Conservation (phyloP, 2,888 invertebrate genomes). For the Abscondita cerata region DNA sequence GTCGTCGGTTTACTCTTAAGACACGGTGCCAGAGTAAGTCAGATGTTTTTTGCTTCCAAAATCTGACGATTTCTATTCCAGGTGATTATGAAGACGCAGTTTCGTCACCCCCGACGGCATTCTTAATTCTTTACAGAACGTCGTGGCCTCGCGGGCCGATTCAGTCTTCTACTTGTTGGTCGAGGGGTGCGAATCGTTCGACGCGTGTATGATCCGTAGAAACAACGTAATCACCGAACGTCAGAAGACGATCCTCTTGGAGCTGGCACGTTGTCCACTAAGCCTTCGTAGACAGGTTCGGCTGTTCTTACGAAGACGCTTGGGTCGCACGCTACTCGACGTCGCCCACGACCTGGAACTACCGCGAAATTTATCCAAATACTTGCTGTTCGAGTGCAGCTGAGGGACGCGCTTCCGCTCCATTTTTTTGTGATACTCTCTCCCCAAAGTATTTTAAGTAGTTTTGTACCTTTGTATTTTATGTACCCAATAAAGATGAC, state of each 20-base stretch:
- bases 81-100: slow-evolving; percentile 84
- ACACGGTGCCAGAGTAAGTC: slow-evolving; percentile 75
- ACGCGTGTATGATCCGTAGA: slow-evolving; percentile 79
- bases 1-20: slow-evolving; percentile 74
- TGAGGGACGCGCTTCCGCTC: slow-evolving; percentile 49
- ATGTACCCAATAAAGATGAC: no score
- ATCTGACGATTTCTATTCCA: slow-evolving; percentile 45
- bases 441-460: background rate
- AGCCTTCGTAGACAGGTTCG: slow-evolving; percentile 71
- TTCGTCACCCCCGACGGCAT: slow-evolving; percentile 85
- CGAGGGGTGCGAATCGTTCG: slow-evolving; percentile 79
- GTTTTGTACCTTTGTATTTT: slow-evolving; percentile 39
- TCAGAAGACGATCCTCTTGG: slow-evolving; percentile 71
- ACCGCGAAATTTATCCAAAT: slow-evolving; percentile 70
- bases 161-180: slow-evolving; percentile 71
- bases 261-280: slow-evolving; percentile 71
- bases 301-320: slow-evolving; percentile 57
- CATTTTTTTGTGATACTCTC: background rate
- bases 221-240: slow-evolving; percentile 69
- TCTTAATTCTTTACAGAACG: slow-evolving; percentile 77
- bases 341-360: slow-evolving; percentile 67
- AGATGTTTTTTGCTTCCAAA: background rate
- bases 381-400: slow-evolving; percentile 72
- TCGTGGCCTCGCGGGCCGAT: slow-evolving; percentile 65
- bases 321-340: slow-evolving; percentile 66